Evolutionary conservation across 1,140 invertebrate species (phyloP).

Genomic region (Drosophila nikananu): DNA sequence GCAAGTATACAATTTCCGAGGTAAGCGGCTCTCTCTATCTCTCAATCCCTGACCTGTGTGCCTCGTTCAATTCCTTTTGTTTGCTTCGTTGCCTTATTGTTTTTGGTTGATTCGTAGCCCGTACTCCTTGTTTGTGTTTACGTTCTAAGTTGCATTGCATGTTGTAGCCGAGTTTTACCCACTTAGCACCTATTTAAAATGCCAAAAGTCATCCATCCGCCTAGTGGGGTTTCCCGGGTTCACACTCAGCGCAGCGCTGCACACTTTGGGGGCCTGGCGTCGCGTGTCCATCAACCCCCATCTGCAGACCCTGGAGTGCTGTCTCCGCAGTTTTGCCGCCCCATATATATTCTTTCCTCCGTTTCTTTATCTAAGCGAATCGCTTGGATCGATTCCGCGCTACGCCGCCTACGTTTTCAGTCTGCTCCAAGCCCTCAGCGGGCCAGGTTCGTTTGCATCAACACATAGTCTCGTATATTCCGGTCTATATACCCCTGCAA

Average conservation of each 20-base stretch:
- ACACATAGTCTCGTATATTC: background rate
- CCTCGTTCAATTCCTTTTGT: conserved; percentile 34
- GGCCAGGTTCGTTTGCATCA: conserved; percentile 43
- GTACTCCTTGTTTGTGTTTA: conserved; percentile 23
- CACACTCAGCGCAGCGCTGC: conserved; percentile 19
- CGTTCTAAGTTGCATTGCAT: conserved; percentile 37
- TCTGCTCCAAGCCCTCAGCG: conserved; percentile 50
- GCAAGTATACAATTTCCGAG: conserved; percentile 85
- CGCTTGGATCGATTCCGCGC: conserved; percentile 36
- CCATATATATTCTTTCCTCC: conserved; percentile 19
- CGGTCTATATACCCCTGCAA: background rate
- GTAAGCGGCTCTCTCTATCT: conserved; percentile 70
- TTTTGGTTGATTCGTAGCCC: conserved; percentile 18
- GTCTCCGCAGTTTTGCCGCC: conserved; percentile 26
- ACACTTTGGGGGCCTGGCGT: conserved; percentile 39
- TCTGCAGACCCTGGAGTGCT: conserved; percentile 7
- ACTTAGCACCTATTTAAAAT: conserved; percentile 43
- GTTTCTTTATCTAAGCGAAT: conserved; percentile 65
- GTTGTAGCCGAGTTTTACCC: conserved; percentile 18
- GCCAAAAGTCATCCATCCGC: conserved; percentile 61
- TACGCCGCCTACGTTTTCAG: conserved; percentile 58
- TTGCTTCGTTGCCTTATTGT: conserved; percentile 18
- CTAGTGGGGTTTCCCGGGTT: conserved; percentile 61
- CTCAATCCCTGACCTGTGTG: conserved; percentile 27
- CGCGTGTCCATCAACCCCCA: conserved; percentile 19